phyloP scores from a whole-genome alignment of 2,797 vertebrate genomes.

The Ibycter americanus region DNA sequence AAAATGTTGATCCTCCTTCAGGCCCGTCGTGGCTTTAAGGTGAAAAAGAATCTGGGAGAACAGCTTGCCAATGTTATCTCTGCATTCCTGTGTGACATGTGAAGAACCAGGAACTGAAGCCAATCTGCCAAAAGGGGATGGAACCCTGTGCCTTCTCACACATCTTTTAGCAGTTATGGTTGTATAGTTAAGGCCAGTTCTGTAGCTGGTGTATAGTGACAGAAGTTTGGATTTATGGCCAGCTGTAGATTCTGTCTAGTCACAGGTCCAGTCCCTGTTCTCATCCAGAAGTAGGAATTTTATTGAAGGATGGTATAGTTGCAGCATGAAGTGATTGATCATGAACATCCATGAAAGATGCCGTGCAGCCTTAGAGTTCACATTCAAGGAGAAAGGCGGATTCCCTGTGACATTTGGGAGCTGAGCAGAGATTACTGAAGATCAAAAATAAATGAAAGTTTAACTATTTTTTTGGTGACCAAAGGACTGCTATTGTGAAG shows the following conservation, averaged over 20 bases:
- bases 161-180: no score
- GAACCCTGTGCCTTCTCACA: background rate
- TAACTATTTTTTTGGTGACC: slow-evolving; percentile 18
- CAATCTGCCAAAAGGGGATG: background rate
- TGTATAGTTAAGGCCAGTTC: background rate
- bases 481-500: background rate
- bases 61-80: background rate
- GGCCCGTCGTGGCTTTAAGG: background rate
- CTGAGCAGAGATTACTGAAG: background rate
- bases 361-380: background rate
- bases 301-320: background rate
- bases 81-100: background rate
- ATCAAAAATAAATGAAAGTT: slow-evolving; percentile 12
- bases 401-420: background rate
- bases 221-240: background rate
- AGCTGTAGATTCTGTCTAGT: background rate
- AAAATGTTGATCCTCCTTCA: background rate
- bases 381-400: background rate
- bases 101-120: background rate
- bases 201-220: background rate
- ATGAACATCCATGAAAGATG: background rate
- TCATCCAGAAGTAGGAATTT: background rate
- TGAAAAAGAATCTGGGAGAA: background rate
- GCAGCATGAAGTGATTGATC: background rate
- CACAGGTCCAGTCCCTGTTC: background rate